phyloP scores from a whole-genome alignment of 2,797 vertebrate genomes.

The Urocyon cinereoargenteus region DNA sequence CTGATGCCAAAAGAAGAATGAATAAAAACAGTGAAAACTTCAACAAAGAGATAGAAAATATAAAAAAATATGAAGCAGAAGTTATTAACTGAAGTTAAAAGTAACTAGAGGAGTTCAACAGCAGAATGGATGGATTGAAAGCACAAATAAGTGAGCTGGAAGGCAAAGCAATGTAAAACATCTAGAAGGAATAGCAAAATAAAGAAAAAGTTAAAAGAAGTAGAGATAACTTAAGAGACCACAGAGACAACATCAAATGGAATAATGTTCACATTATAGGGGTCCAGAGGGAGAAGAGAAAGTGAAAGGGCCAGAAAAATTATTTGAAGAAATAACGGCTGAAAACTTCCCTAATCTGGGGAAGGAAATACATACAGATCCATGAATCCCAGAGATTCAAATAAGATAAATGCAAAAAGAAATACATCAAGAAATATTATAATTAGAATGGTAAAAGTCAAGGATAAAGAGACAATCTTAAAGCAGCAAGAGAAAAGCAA shows the following conservation, averaged over 20 bases:
- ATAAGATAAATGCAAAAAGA: not conserved
- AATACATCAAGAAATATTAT: not conserved
- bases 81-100: not conserved
- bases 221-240: not conserved
- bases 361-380: not conserved
- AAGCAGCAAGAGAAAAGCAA: not conserved
- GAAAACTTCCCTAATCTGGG: not conserved
- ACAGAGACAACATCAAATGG: not conserved
- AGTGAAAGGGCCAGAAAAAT: not conserved
- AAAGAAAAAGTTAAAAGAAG: not conserved
- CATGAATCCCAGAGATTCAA: not conserved
- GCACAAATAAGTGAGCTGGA: not conserved
- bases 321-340: not conserved
- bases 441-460: not conserved
- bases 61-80: not conserved
- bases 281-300: not conserved
- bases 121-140: not conserved
- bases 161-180: not conserved
- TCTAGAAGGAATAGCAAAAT: not conserved
- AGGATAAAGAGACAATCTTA: not conserved
- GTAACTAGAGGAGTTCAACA: not conserved
- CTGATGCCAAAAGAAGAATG: not conserved
- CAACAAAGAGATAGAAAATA: not conserved
- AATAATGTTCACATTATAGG: not conserved
- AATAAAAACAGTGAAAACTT: not conserved